Evolutionary conservation across 2,797 vertebrate genomes (phyloP), one percentile per base, ranked within the genome.

Genomic region (Labeo calbasu): DNA sequence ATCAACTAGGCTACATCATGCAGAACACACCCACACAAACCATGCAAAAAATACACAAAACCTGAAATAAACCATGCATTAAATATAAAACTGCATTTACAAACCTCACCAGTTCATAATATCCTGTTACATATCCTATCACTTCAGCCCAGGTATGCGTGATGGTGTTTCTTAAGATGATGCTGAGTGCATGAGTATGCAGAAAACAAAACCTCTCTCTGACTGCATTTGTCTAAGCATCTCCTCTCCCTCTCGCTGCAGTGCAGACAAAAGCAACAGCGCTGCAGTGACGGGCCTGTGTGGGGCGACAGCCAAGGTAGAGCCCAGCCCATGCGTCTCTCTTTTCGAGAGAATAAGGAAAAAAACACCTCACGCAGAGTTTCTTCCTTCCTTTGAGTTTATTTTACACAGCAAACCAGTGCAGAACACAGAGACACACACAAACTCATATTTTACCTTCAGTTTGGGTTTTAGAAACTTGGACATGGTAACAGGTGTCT

Each of bases 381-480:
- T 79, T 63, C 59, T 55, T 75, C 72, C 75, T 55, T 63, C 82
- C 85, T 73, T 71, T 53, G 21, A 17, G 21, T 36, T 71, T 40
- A 43, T 13, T 43, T 65, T 88, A 88, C 81, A 88, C 86, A 63
- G 71, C 86, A 87, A 84, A 86, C 25, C 78, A 87, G 87, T 80
- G 40, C 79, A 89, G 88, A 87, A 91, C 88, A 91, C 88, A 89
- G 86, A 78, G 82, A 77, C 73, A 87, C 66, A 90, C 65, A 89
- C 84, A 92, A 81, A 88, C 90, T 90, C 85, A 92, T 17, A 89
- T 77, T 92, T 95, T 97, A 97, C 97, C 96, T 98, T 96, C 81
- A 96, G 94, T 95, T 94, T 96, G 94, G 95, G 94, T 93, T 97
- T 97, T 96, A 95, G 95, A 93, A 96, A 96, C 17, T 94, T 96